Evolutionary conservation across 2,888 invertebrate species (phyloP), one percentile per base, ranked within the genome.

Genomic region (Aphodius sticticus): DNA sequence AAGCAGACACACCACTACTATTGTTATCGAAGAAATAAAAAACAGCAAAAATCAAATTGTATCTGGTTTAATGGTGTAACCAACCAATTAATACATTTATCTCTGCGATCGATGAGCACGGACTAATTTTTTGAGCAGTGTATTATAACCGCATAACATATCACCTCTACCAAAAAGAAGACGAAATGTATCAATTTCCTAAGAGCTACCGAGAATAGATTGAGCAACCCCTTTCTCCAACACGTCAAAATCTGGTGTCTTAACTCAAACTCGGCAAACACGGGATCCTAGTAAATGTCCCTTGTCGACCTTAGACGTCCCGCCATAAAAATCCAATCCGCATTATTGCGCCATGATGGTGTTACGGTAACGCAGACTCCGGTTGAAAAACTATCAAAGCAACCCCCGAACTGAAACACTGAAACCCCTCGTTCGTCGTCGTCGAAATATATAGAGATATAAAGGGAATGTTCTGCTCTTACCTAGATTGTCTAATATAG

Each of bases 401-500:
- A 69, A 69, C n/a, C 69, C 16, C 6, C 76, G 26, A 74, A 26
- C 35, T 37, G 74, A 37, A n/a, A 37, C n/a, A 35, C 72, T 72
- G 38, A 77, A 38, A 77, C 53, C 53, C 26, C 53, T 15, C 12
- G 70, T 77, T 77, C 72, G 70, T 12, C 53, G 53, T 53, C 53
- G 53, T 12, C 53, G 53, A 53, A 53, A 53, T 53, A 53, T 53
- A 53, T 53, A 53, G 53, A 53, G 9, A 53, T 12, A 53, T 53
- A 53, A 53, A 53, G 53, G 53, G 74, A 74, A 36, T 12, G 37
- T 37, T 36, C 71, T 7, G 74, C 74, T 74, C 74, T 74, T 74
- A 74, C 74, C 74, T 35, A 74, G 74, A 74, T 74, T 74, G 74
- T 74, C 74, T 74, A 74, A 74, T 74, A 74, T 74, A 74, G 74